Base-by-base conservation (phyloP, 2,797 vertebrate species). In the Channa striata region DNA sequence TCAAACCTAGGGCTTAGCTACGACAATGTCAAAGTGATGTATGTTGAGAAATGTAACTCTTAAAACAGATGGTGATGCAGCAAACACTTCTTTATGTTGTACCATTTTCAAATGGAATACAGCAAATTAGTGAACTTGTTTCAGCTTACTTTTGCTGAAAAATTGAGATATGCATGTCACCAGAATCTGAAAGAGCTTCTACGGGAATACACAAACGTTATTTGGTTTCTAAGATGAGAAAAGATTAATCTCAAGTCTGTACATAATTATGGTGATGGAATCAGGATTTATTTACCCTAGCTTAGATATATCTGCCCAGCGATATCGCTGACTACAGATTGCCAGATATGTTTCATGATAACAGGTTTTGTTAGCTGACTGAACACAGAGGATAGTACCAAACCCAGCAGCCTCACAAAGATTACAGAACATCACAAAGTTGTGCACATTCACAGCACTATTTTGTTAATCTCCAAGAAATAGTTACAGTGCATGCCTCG, bases 1-100 rank as follows among this genome's bases (percentile, higher is more conserved):
- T 84, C 46, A 58, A 73, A 77, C 72, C 37, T 48, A 64, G 46
- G 68, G 66, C 60, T 80, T 58, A 70, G 61, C 49, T 39, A 25
- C 60, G 73, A 30, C 51, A 79, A 78, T 67, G 63, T 70, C 72
- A 56, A 68, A 73, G 67, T 37, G 23, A 8, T 7, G 14, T 20
- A 46, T 20, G 36, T 58, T 57, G 43, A 66, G 39, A 40, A 67
- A 25, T 7, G 7, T 40, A 37, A 58, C 30, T 44, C 20, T 53
- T 13, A 42, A 74, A 66, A 60, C 11, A 36, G 21, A 63, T 12
- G 17, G 66, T 5, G 17, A 12, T 20, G 48, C 21, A 64, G 21
- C 8, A 56, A 48, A 12, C 33, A 36, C 10, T 2, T 42, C n/a
- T 21, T 37, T 12, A 39, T 43, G 12, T 16, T 13, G 17, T 11